phyloP scores from a whole-genome alignment of 1,140 invertebrate genomes.

The Macrobrachium nipponense region DNA sequence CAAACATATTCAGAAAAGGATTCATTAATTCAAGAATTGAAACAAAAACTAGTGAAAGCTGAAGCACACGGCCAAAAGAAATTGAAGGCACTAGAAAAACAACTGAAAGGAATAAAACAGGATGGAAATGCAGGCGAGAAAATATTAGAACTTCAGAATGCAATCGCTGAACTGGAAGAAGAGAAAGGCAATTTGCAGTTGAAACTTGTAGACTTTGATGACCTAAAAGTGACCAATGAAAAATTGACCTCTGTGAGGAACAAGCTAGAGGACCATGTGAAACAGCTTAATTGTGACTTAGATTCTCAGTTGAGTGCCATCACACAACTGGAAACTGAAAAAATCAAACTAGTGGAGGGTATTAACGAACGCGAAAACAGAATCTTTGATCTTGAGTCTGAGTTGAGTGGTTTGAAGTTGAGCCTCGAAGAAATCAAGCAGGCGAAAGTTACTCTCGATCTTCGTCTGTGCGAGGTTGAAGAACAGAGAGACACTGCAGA shows the following conservation, averaged over 20 bases:
- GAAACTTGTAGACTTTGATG: slow-evolving; percentile 84
- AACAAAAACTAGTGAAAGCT: slow-evolving; percentile 86
- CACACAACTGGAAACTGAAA: slow-evolving; percentile 75
- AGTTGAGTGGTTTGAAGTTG: slow-evolving; percentile 73
- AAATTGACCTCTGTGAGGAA: slow-evolving; percentile 70
- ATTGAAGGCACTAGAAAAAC: slow-evolving; percentile 85
- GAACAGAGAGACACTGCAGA: slow-evolving; percentile 65
- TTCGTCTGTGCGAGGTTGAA: slow-evolving; percentile 62
- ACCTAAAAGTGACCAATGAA: slow-evolving; percentile 66
- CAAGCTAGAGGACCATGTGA: slow-evolving; percentile 71
- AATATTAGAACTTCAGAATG: slow-evolving; percentile 79
- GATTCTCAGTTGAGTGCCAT: slow-evolving; percentile 73
- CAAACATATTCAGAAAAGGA: slow-evolving; percentile 69
- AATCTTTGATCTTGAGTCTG: slow-evolving; percentile 74
- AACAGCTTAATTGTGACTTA: slow-evolving; percentile 70
- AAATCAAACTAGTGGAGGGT: slow-evolving; percentile 78
- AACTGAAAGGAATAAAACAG: slow-evolving; percentile 79
- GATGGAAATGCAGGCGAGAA: slow-evolving; percentile 77
- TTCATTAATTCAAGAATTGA: slow-evolving; percentile 79
- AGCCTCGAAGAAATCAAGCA: slow-evolving; percentile 71
- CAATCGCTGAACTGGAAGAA: slow-evolving; percentile 86
- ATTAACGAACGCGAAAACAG: slow-evolving; percentile 67
- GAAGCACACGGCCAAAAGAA: slow-evolving; percentile 84
- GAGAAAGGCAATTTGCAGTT: slow-evolving; percentile 90
- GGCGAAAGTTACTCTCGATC: slow-evolving; percentile 59